Base-by-base conservation (phyloP, 2,113 vertebrate genomes). In the Acanthochromis polyacanthus region DNA sequence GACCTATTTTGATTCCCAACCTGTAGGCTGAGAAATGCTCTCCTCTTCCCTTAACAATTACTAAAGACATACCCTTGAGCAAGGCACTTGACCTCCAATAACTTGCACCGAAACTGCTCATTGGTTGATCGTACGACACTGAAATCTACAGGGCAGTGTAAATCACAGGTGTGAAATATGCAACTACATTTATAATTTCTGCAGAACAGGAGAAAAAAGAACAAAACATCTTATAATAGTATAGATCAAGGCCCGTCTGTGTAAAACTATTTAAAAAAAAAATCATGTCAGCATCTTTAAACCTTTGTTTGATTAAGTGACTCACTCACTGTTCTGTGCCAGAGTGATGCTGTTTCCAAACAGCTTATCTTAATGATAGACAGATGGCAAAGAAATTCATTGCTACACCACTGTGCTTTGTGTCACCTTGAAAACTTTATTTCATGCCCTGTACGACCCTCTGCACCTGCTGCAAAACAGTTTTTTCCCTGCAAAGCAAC, bases 361-460 rank as follows among this genome's bases (percentile, higher is more conserved):
- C 64, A 82, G 58, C 60, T 65, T 70, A 60, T 67, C 73, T 79
- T 85, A 89, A 90, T 90, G 90, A 92, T 70, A 84, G 87, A 88
- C 91, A 91, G 89, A 92, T 91, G 87, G 89, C 73, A 82, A 78
- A 75, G 46, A 43, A 80, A 71, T 69, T 70, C 61, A 71, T 74
- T 32, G 62, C 83, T 80, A 43, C 74, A 62, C 81, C 38, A 50
- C 75, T 71, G 86, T 52, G 81, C 75, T 76, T 88, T 20, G 70
- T 89, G 88, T 91, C 78, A 89, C 90, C 88, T 89, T 90, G 66
- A 90, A 86, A 92, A 89, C 81, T 83, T 89, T 75, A 70, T 61
- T 65, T 43, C 28, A 63, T 48, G 75, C 86, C 88, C 77, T 32
- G 22, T 50, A 67, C 72, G 60, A 84, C 85, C 90, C 68, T 58